A percentile compares a stretch with the other conserved stretches of the same genome.
phyloP scores from a whole-genome alignment of 1,140 invertebrate species.

The Cotesia glomerata region DNA sequence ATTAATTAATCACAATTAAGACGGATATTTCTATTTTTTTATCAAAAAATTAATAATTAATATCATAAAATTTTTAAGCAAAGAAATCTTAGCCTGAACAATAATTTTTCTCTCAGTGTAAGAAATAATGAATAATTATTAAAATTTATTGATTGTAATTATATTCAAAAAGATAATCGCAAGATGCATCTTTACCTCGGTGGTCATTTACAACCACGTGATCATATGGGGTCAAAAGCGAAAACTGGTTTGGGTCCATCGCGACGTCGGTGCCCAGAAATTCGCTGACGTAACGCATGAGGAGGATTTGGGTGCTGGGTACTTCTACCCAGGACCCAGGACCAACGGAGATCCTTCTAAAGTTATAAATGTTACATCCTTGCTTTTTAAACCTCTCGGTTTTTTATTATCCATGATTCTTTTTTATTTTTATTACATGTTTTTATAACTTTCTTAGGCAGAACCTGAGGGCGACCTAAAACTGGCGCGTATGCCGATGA shows the following conservation, averaged over 20 bases:
- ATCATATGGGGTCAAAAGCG: constrained; percentile 22
- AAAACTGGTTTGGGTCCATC: constrained; percentile 17
- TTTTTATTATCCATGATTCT: neutral
- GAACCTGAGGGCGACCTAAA: neutral
- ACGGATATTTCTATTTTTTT: no score
- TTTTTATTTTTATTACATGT: neutral
- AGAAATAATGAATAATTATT: no score
- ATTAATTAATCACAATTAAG: no score
- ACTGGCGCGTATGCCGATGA: neutral
- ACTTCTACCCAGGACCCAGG: neutral
- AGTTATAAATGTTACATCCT: neutral
- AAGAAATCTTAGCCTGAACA: no score
- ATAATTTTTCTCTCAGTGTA: no score
- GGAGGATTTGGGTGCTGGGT: neutral
- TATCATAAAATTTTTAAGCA: no score
- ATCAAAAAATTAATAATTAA: no score
- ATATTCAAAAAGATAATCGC: neutral
- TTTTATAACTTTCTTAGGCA: neutral
- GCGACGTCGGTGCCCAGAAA: constrained; percentile 10
- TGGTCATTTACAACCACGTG: constrained; percentile 12
- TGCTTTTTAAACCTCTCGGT: no score
- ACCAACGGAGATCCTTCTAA: neutral
- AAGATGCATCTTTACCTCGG: neutral
- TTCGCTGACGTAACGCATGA: constrained; percentile 20
- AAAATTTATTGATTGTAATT: no score